Percentiles rank a stretch among this genome's conserved stretches.
These are phyloP conservation scores for Staurois parvus DNA, from an alignment of 2,797 vertebrate species.

Conservation along the genomic window DNA sequence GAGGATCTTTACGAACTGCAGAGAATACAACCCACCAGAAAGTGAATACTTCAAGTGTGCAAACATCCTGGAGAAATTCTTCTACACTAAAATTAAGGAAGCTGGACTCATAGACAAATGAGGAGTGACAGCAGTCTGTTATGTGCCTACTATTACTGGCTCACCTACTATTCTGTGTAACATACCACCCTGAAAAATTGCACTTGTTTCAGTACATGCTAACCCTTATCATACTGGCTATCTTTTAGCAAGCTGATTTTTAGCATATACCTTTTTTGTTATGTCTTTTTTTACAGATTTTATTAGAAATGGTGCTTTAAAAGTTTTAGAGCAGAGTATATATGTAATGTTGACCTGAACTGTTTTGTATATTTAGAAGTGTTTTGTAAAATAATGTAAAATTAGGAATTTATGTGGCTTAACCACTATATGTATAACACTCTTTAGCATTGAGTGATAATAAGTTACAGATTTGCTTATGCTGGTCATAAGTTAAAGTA, in stretches of 20 bases:
- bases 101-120: constrained; percentile 95
- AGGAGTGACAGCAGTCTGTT: constrained; percentile 64
- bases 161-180: constrained; percentile 50
- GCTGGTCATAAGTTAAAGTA: constrained; percentile 77
- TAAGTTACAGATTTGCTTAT: constrained; percentile 73
- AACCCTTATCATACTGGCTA: constrained; percentile 11
- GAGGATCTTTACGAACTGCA: constrained; percentile 97
- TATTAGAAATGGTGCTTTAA: constrained; percentile 71
- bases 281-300: constrained; percentile 67
- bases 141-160: constrained; percentile 69
- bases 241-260: constrained; percentile 65
- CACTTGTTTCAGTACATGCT: constrained; percentile 28
- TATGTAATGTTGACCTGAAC: constrained; percentile 24
- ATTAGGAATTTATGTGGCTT: constrained; percentile 24
- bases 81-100: constrained; percentile 99
- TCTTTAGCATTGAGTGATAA: constrained; percentile 64
- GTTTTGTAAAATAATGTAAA: constrained; percentile 57
- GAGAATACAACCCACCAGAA: constrained; percentile 97
- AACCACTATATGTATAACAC: constrained; percentile 74
- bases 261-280: constrained; percentile 66
- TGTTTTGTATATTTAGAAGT: constrained; percentile 58
- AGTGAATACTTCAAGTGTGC: constrained; percentile 99
- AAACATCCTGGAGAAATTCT: constrained; percentile 98
- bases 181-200: constrained; percentile 17
- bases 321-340: constrained; percentile 66